phyloP scores from a whole-genome alignment of 2,888 invertebrate species.

The Tetragonula carbonaria region DNA sequence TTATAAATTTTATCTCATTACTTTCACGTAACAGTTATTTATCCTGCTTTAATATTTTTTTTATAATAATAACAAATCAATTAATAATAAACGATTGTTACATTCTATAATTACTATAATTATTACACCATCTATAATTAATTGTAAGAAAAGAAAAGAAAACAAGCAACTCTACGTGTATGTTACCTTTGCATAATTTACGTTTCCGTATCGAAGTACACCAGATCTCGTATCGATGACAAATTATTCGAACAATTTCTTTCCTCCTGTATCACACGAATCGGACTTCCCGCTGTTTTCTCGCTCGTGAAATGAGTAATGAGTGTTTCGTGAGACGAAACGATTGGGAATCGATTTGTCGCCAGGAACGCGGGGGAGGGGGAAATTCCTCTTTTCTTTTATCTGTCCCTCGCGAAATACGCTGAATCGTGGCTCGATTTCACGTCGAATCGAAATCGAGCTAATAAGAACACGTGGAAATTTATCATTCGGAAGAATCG shows the following conservation, averaged over 20 bases:
- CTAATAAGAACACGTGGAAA: conserved; percentile 8
- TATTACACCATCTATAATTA: no score
- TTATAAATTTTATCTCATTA: not conserved
- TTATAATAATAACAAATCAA: not conserved
- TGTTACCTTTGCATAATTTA: conserved; percentile 12
- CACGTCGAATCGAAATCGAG: conserved; percentile 16
- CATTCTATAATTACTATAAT: no score
- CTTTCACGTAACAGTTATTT: not conserved
- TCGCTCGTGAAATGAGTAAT: conserved; percentile 35
- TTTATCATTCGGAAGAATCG: conserved; percentile 8
- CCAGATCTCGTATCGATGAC: conserved; percentile 16
- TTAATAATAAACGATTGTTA: not conserved
- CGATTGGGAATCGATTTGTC: conserved; percentile 49
- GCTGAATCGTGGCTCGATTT: conserved; percentile 9
- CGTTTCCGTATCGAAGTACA: conserved; percentile 16
- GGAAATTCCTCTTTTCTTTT: conserved; percentile 15
- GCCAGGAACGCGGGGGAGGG: not conserved
- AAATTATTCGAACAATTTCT: conserved; percentile 35
- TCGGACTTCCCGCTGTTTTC: not conserved
- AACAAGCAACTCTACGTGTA: no score
- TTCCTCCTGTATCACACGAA: conserved; percentile 16
- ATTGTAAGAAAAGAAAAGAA: not conserved
- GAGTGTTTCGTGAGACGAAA: conserved; percentile 39
- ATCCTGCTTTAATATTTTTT: not conserved
- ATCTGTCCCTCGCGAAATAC: not conserved